Conservation (phyloP, 2,797 vertebrate genomes). For the Chloroceryle amazona region DNA sequence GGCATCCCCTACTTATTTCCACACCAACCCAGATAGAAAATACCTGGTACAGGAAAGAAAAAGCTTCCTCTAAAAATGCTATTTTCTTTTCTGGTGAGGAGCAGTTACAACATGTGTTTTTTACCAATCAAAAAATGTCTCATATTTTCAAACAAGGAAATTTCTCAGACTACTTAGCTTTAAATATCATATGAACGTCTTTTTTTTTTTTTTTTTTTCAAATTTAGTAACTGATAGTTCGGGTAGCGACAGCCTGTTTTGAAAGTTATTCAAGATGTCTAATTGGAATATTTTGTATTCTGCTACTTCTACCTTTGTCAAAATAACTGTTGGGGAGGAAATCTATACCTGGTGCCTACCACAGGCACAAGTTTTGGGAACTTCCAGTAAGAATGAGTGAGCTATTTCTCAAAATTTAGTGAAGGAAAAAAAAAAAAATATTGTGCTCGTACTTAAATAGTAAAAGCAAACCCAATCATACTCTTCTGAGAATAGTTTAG, state of each 20-base stretch:
- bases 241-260: background rate
- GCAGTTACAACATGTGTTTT: background rate
- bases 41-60: background rate
- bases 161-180: conserved; percentile 5
- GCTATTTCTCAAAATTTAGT: background rate
- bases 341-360: background rate
- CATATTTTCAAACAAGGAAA: background rate
- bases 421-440: background rate
- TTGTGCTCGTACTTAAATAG: background rate
- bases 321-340: background rate
- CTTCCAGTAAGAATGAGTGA: background rate
- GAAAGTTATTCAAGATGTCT: background rate
- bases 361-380: background rate
- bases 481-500: background rate
- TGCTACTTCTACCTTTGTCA: background rate
- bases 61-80: background rate
- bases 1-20: background rate
- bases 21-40: background rate
- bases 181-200: background rate
- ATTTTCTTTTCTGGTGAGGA: background rate
- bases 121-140: conserved; percentile 32
- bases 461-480: background rate
- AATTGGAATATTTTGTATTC: background rate
- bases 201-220: background rate
- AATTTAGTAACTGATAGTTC: background rate